phyloP scores from a whole-genome alignment of 2,113 vertebrate species.

The Megaleporinus macrocephalus region DNA sequence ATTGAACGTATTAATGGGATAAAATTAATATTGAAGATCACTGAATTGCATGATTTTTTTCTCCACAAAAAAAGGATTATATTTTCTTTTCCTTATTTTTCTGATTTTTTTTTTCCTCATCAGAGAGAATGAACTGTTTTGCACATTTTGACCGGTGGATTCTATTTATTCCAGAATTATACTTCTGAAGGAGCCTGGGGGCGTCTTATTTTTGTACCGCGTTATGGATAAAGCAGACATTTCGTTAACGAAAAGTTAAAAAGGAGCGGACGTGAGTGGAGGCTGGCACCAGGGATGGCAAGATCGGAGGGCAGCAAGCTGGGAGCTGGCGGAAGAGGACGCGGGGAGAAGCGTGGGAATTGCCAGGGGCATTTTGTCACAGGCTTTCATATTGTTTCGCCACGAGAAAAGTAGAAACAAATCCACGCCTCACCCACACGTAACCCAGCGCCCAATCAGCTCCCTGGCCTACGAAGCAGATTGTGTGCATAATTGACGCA shows the following conservation, averaged over 20 bases:
- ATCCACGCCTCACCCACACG: constrained; percentile 26
- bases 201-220: neutral
- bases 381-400: constrained; percentile 39
- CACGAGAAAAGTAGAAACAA: constrained; percentile 47
- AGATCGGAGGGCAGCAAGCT: constrained; percentile 60
- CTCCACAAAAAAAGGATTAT: constrained; percentile 25
- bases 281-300: constrained; percentile 28
- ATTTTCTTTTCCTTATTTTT: constrained; percentile 39
- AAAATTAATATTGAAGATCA: constrained; percentile 15
- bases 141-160: neutral
- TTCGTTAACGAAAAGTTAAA: constrained; percentile 1
- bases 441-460: constrained; percentile 32
- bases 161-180: constrained; percentile 21
- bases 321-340: constrained; percentile 53
- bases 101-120: constrained; percentile 31
- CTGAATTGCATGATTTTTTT: constrained; percentile 20
- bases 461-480: constrained; percentile 69
- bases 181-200: neutral
- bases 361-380: constrained; percentile 48
- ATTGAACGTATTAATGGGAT: constrained; percentile 57
- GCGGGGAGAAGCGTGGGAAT: constrained; percentile 62
- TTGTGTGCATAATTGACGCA: constrained; percentile 75
- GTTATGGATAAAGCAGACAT: constrained; percentile 8
- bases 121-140: constrained; percentile 23
- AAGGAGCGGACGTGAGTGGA: neutral